A percentile compares a stretch with the other conserved stretches of the same genome.
phyloP scores from a whole-genome alignment of 2,113 vertebrate species.

The Sebastes fasciatus region DNA sequence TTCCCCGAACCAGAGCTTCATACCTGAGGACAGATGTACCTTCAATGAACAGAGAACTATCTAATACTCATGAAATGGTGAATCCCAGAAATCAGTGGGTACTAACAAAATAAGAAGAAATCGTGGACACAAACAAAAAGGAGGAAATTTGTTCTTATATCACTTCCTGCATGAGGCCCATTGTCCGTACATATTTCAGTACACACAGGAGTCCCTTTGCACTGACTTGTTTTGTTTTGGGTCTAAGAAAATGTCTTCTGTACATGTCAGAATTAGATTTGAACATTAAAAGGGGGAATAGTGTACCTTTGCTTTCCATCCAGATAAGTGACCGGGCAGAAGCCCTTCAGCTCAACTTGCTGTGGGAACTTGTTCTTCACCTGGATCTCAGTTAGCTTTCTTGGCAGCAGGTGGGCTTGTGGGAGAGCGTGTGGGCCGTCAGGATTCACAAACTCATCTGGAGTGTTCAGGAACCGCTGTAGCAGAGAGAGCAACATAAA shows the following conservation, averaged over 20 bases:
- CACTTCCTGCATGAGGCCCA: too few species aligned
- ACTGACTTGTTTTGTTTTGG: not conserved
- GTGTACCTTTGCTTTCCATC: constrained; percentile 91
- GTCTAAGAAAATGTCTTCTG: not conserved
- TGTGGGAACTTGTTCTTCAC: constrained; percentile 88
- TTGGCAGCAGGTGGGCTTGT: constrained; percentile 84
- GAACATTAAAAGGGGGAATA: not conserved
- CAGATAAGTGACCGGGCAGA: constrained; percentile 93
- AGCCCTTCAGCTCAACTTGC: constrained; percentile 90
- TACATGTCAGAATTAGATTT: not conserved
- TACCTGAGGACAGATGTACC: constrained; percentile 84
- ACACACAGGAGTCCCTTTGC: not conserved
- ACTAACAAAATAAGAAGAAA: too few species aligned
- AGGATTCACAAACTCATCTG: constrained; percentile 89
- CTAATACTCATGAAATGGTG: not conserved
- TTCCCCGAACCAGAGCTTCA: constrained; percentile 91
- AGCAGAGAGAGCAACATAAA: constrained; percentile 37
- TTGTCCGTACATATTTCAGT: not conserved
- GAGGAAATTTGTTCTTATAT: too few species aligned
- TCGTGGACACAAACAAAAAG: too few species aligned
- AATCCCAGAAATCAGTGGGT: too few species aligned
- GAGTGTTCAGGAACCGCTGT: constrained; percentile 90
- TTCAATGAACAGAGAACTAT: not conserved
- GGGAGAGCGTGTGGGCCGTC: constrained; percentile 88
- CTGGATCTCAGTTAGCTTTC: constrained; percentile 83